Evolutionary conservation across 53 echinoderm and acorn worm genomes (phyloP), one percentile per base, ranked within the genome.

Genomic region (Echinarachnius parma): DNA sequence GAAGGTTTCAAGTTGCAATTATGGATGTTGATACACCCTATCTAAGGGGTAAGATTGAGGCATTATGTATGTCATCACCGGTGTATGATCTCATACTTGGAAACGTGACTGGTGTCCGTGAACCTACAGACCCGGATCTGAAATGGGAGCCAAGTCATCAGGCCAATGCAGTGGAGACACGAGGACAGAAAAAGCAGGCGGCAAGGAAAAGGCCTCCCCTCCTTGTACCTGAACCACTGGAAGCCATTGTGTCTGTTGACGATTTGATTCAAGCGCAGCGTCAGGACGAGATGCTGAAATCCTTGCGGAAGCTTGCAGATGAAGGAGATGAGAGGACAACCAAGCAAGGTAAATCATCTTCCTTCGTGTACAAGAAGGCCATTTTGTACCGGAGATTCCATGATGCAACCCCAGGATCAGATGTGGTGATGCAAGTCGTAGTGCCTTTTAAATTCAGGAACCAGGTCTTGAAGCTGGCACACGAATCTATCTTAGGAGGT

Each of bases 381-480:
- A 28, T 64, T 19, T 29, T 64, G 26, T 64, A 64, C 29, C 44
- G 28, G 31, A 28, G 28, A 46, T 45, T 24, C 16, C 14, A 0
- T 21, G 47, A 35, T 22, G 36, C 20, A 1, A 35, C 61, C 61
- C 61, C 61, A n/a, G 34, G 61, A 18, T 61, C 61, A 64, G 65
- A 64, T 64, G 47, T 64, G 10, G 27, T 64, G 1, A 5, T 64
- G 65, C 65, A 64, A 46, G 65, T 64, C n/a, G 65, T 64, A 19
- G 65, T 64, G 31, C 65, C 65, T 13, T n/a, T 28, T 0, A 64
- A 46, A 27, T 64, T 64, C 47, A 44, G 65, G 65, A 64, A 64
- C 46, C 65, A 64, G 28, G 65, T 64, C 47, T 26, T 63, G 64
- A 63, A 63, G 46, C 64, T n/a, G n/a, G n/a, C n/a, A n/a, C n/a